A percentile compares a stretch with the other conserved stretches of the same genome.
These are phyloP conservation scores for Cnemophilus loriae DNA, from an alignment of 2,113 vertebrate species.

Conservation along the genomic window DNA sequence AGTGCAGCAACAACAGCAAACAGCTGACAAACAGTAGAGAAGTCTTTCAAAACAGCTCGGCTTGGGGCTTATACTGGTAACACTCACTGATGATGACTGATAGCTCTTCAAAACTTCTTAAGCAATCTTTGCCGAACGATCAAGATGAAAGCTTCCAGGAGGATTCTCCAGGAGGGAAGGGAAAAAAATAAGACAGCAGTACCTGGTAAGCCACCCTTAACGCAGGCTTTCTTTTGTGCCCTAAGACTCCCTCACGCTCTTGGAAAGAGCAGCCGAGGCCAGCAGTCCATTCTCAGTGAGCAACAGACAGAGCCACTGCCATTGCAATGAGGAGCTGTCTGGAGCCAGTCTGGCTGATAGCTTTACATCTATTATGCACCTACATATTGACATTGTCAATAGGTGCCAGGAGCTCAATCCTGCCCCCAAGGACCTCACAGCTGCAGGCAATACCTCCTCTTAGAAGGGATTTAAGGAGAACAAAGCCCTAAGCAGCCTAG, in stretches of 20 bases:
- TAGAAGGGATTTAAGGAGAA: background rate
- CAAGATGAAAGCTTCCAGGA: background rate
- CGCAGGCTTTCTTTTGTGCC: background rate
- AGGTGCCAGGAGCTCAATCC: background rate
- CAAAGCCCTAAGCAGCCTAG: background rate
- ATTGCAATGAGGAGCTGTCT: background rate
- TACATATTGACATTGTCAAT: accelerated
- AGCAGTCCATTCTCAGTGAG: background rate
- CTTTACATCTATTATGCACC: background rate
- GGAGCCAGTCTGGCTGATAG: background rate
- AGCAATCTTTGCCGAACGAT: background rate
- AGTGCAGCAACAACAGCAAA: background rate
- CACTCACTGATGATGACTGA: background rate
- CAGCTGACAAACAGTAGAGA: background rate
- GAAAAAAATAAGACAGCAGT: background rate
- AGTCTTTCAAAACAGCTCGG: background rate
- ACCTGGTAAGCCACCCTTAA: background rate
- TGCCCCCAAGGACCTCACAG: background rate
- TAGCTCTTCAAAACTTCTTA: background rate
- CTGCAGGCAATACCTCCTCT: background rate
- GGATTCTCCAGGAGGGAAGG: background rate
- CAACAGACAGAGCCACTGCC: background rate
- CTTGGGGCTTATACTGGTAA: background rate
- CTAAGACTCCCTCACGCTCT: accelerated
- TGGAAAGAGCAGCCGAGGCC: background rate